phyloP scores from a whole-genome alignment of 2,113 vertebrate species.

The Cettia cetti region DNA sequence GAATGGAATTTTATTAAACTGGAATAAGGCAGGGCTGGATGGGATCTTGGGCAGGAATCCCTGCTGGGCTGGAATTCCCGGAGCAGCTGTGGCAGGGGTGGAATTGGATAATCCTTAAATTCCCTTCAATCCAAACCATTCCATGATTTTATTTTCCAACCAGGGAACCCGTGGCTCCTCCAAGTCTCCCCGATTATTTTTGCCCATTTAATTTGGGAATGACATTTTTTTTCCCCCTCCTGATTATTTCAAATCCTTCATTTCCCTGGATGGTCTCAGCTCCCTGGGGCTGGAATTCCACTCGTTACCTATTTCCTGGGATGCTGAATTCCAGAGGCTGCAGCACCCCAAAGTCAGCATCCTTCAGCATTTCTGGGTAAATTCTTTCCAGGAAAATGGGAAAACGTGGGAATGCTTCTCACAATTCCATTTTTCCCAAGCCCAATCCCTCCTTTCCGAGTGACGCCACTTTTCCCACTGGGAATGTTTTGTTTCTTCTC shows the following conservation, averaged over 20 bases:
- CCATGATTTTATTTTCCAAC: background rate
- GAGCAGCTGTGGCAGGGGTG: background rate
- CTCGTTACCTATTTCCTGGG: background rate
- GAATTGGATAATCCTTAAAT: background rate
- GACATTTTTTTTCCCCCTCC: background rate
- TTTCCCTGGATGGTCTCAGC: background rate
- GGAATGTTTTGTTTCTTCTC: background rate
- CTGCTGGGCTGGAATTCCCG: background rate
- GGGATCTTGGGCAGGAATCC: background rate
- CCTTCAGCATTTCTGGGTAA: background rate
- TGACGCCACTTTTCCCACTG: accelerated
- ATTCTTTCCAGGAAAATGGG: background rate
- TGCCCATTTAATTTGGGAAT: background rate
- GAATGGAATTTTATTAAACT: background rate
- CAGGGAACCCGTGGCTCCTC: background rate
- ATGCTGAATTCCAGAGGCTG: background rate
- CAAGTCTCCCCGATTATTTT: background rate
- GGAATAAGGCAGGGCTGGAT: background rate
- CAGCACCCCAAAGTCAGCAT: accelerated
- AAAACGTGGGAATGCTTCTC: background rate
- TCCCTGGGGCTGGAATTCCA: background rate
- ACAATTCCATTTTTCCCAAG: background rate
- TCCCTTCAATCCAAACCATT: background rate
- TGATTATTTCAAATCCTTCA: background rate
- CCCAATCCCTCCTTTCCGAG: background rate